A percentile compares a stretch with the other conserved stretches of the same genome.
phyloP scores from a whole-genome alignment of 2,888 invertebrate genomes.

The Allacma fusca region DNA sequence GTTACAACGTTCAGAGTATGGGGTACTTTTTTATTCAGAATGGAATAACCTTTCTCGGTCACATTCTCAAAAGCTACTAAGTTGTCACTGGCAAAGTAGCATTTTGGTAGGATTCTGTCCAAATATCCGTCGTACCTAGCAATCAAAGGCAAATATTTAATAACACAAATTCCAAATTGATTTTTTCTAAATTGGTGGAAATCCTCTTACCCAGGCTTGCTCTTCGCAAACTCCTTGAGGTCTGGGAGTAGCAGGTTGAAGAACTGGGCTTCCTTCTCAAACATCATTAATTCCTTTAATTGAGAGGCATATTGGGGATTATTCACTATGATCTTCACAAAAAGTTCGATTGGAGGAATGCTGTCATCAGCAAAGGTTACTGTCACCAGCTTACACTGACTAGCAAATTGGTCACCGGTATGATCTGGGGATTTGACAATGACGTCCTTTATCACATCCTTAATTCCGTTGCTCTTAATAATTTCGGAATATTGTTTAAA shows the following conservation, averaged over 20 bases:
- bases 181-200: no score
- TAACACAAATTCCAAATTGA: no score
- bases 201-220: background rate
- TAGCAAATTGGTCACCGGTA: no score
- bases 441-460: no score
- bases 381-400: no score
- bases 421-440: no score
- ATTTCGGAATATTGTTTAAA: no score
- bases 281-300: background rate
- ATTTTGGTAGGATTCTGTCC: background rate
- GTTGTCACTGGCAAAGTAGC: background rate
- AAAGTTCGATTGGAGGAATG: background rate
- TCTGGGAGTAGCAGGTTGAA: slow-evolving; percentile 4
- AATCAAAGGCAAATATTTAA: no score
- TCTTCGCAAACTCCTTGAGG: background rate
- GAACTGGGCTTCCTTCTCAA: slow-evolving; percentile 8
- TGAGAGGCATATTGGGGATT: background rate
- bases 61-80: background rate
- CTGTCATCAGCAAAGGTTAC: background rate
- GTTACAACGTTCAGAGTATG: background rate
- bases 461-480: no score
- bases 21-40: background rate
- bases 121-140: slow-evolving; percentile 1
- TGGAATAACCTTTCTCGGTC: background rate
- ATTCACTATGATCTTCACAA: background rate